Evolutionary conservation across 2,888 invertebrate genomes (phyloP), one percentile per base, ranked within the genome.

Genomic region (Agonopterix heracliana): DNA sequence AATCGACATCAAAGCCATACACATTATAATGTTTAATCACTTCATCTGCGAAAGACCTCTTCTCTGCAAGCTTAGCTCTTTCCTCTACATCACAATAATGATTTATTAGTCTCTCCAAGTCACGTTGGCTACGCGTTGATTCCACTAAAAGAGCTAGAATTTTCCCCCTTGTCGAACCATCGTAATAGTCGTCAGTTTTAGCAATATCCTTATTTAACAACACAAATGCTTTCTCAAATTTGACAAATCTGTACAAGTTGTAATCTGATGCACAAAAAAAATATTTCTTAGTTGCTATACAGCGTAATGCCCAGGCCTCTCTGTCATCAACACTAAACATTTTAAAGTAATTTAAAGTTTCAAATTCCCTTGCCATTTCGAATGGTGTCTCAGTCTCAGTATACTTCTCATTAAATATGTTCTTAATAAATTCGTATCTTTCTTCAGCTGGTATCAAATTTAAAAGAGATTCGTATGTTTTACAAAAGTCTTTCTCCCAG

Each of bases 231-330:
- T 60, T 65, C 13, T 68, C 61, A 49, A 71, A 82, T n/a, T 50
- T 66, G 0, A 81, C 59, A 60, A 71, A 81, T 52, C 67, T 56
- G 48, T 74, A 81, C 77, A 74, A 81, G 3, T 55, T 41, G 50
- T 65, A 80, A 54, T 74, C 67, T 35, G 59, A 56, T n/a, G 66
- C 68, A 17, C 73, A 73, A 11, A 71, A 50, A 26, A 72, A 46
- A 47, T 76, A 77, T 12, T 26, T 4, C 10, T 41, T 12, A 13
- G 54, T 53, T 41, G 60, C 57, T 44, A 71, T 50, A 44, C 68
- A 53, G 36, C 50, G 47, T 9, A 68, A 49, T 3, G 68, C 69
- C 69, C 68, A 70, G 34, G 45, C 17, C 49, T 70, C 64, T 45
- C 48, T 55, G 34, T 69, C 58, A 13, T 61, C 53, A 9, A 13